These are phyloP conservation scores for Ditylenchus dipsaci DNA, from an alignment of 1,140 invertebrate genomes.

Conservation along the genomic window DNA sequence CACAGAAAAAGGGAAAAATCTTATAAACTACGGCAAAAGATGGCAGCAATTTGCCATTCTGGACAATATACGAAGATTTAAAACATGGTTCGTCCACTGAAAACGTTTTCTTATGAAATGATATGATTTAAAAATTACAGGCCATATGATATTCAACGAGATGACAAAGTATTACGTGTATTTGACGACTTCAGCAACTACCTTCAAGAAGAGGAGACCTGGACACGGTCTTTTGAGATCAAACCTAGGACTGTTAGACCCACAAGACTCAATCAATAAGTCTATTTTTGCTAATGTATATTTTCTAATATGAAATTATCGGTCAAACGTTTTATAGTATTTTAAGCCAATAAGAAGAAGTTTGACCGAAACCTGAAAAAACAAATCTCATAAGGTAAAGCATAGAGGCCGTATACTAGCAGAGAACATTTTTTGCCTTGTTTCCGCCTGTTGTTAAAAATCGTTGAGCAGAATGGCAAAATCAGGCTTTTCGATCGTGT, in stretches of 20 bases:
- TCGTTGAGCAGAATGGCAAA: no score
- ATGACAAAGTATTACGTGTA: constrained; percentile 29
- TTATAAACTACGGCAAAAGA: constrained; percentile 32
- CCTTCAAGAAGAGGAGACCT: constrained; percentile 26
- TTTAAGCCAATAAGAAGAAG: no score
- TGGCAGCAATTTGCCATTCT: constrained; percentile 38
- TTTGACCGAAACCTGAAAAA: no score
- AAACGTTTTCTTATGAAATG: not conserved
- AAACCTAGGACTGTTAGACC: constrained; percentile 8
- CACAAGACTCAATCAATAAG: no score
- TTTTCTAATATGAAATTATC: no score
- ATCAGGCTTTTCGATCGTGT: no score
- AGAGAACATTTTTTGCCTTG: no score
- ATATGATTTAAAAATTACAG: not conserved
- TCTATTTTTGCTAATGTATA: no score
- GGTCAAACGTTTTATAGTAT: no score
- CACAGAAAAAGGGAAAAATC: constrained; percentile 19
- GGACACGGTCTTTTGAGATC: constrained; percentile 36
- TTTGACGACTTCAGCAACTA: constrained; percentile 25
- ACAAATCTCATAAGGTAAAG: no score
- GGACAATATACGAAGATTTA: constrained; percentile 29
- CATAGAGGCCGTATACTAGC: no score
- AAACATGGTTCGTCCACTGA: constrained; percentile 12
- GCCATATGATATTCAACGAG: constrained; percentile 29
- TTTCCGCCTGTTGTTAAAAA: no score